Percentiles rank a stretch among this genome's conserved stretches.
phyloP scores from a whole-genome alignment of 2,797 vertebrate species.

The Poeciliopsis turneri region DNA sequence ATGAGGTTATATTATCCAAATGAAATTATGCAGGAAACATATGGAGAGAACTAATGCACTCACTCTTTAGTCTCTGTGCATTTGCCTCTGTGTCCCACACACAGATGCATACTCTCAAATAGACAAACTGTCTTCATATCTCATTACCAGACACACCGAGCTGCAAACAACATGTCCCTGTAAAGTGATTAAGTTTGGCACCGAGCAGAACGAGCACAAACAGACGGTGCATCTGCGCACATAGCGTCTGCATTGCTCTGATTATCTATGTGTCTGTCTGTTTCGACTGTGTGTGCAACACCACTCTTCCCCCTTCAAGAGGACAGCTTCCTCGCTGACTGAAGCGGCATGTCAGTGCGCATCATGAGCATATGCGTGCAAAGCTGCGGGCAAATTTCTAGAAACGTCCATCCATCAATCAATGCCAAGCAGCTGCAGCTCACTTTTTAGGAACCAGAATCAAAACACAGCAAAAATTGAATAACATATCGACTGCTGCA shows the following conservation, averaged over 20 bases:
- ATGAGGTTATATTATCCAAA: conserved; percentile 23
- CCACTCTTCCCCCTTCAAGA: conserved; percentile 30
- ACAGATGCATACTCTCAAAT: conserved; percentile 27
- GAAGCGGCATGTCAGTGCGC: conserved; percentile 31
- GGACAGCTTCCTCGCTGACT: conserved; percentile 39
- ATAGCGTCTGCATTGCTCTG: conserved; percentile 45
- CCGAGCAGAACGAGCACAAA: conserved; percentile 44
- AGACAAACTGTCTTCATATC: conserved; percentile 74
- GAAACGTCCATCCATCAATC: conserved; percentile 57
- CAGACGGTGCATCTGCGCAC: conserved; percentile 35
- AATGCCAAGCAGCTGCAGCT: conserved; percentile 25
- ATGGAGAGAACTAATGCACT: conserved; percentile 16
- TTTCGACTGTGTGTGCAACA: conserved; percentile 37
- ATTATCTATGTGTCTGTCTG: conserved; percentile 51
- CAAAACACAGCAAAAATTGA: neutral
- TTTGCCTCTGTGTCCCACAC: conserved; percentile 8
- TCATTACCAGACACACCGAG: conserved; percentile 56
- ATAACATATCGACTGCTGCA: neutral
- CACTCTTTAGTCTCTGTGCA: conserved; percentile 24
- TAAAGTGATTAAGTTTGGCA: conserved; percentile 70
- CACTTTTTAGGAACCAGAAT: neutral
- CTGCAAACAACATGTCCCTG: conserved; percentile 69
- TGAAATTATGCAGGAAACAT: conserved; percentile 34
- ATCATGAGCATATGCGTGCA: conserved; percentile 41
- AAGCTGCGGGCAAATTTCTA: conserved; percentile 49